These are phyloP conservation scores for Suncus etruscus DNA, from an alignment of 2,113 vertebrate species.

Conservation along the genomic window DNA sequence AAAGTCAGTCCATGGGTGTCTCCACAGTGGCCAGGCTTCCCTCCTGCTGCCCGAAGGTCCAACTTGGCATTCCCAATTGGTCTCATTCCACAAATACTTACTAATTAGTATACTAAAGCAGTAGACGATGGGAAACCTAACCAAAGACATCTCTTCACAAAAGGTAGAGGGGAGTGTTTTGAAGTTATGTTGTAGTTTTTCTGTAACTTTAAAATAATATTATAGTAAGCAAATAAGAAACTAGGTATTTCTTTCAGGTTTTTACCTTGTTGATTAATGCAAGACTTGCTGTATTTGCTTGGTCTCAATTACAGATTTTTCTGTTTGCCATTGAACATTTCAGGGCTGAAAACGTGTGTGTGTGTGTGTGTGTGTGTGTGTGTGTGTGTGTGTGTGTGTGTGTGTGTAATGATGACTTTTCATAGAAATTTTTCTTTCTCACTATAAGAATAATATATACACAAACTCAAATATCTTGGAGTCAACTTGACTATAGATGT, in stretches of 20 bases:
- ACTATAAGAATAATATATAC: constrained; percentile 33
- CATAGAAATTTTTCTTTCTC: neutral
- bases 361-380: neutral
- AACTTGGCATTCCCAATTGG: neutral
- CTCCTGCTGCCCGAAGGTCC: neutral
- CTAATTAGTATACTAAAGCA: no score
- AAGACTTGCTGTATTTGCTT: neutral
- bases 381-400: neutral
- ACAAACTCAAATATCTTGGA: no score
- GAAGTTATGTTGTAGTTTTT: neutral
- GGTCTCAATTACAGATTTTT: neutral
- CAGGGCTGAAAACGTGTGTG: neutral
- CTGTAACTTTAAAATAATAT: neutral
- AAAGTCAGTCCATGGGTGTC: neutral
- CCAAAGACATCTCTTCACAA: no score
- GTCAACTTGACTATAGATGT: no score
- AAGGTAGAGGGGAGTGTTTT: neutral
- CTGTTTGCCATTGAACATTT: neutral
- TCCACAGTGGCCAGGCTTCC: neutral
- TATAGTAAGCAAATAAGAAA: neutral
- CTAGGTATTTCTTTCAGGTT: neutral
- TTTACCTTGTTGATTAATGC: neutral
- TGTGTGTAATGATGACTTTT: neutral
- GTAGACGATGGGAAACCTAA: no score
- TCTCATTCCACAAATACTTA: no score